Conservation (phyloP, 2,888 invertebrate genomes). For the Pomacea canaliculata region DNA sequence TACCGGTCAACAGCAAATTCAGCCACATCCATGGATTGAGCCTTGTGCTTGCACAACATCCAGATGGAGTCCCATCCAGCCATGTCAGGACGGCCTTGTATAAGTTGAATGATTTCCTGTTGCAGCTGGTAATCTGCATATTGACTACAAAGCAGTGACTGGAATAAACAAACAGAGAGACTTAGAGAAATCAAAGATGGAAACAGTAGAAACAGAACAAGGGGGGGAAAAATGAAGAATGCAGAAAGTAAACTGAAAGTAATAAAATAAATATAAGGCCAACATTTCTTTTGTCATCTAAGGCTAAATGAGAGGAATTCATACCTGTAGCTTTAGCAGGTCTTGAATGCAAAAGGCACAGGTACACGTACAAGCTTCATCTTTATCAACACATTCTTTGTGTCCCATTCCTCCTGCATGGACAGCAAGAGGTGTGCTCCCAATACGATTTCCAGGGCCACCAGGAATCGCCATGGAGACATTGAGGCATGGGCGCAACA, state of each 20-base stretch:
- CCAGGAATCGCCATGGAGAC: slow-evolving; percentile 24
- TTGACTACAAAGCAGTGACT: slow-evolving; percentile 48
- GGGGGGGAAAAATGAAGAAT: too few relatives aligned
- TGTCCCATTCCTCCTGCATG: background rate
- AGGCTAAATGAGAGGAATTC: too few relatives aligned
- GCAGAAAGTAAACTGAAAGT: too few relatives aligned
- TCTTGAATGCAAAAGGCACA: slow-evolving; percentile 25
- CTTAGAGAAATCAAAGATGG: too few relatives aligned
- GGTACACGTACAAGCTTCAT: slow-evolving; percentile 9
- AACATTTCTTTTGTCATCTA: too few relatives aligned
- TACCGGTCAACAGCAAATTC: slow-evolving; percentile 41
- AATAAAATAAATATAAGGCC: too few relatives aligned
- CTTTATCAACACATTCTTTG: slow-evolving; percentile 1
- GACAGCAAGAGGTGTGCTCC: slow-evolving; percentile 24
- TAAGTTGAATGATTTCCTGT: slow-evolving; percentile 28
- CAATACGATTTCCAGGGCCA: background rate
- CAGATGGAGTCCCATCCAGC: slow-evolving; percentile 46
- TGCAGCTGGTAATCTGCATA: slow-evolving; percentile 31
- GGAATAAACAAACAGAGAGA: slow-evolving; percentile 11
- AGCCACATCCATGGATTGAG: slow-evolving; percentile 38
- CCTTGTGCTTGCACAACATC: slow-evolving; percentile 42
- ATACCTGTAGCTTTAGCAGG: slow-evolving; percentile 61
- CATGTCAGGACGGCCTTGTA: slow-evolving; percentile 17
- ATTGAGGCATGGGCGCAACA: slow-evolving; percentile 45
- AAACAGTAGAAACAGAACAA: too few relatives aligned